Evolutionary conservation across 1,140 invertebrate genomes (phyloP), one percentile per base, ranked within the genome.

Genomic region (Schlechtendalia chinensis): DNA sequence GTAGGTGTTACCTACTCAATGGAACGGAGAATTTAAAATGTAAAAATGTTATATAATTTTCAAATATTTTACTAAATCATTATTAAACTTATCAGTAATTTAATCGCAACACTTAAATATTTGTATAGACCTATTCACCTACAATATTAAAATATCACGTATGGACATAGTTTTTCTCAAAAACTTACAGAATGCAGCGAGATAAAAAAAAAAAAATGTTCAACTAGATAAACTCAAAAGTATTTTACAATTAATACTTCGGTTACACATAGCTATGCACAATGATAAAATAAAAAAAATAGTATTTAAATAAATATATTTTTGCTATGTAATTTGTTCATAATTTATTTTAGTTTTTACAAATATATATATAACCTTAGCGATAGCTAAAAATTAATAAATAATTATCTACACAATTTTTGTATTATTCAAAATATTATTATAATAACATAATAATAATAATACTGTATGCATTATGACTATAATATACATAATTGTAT

Each of bases 401-500:
- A 54, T 53, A 53, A 72, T n/a, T 27, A 54, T 19, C 47, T 72
- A 32, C 53, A 72, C 16, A 72, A 27, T 72, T 54, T 72, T 3
- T 54, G 10, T 72, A 54, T 54, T 72, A 11, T 72, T 72, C 24
- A n/a, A 72, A 72, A 19, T 27, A 19, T 29, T 29, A n/a, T 54
- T 24, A 50, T 24, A 47, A 67, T 45, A 67, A 1, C 11, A 50
- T 11, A 19, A 22, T 65, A 65, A 71, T 53, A 72, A 72, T 72
- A 72, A 72, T 72, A 72, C 69, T 72, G 69, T 72, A 54, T n/a
- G 29, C 24, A 72, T 72, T 63, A 63, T 14, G 27, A 63, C 59
- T 63, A 27, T 63, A 72, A 32, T 72, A 32, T 72, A 72, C 69
- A 72, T 54, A 72, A 32, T 72, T 29, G 53, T 72, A 19, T 10